These are phyloP conservation scores for Sparidentex hasta DNA, from an alignment of 2,797 vertebrate genomes.

Conservation along the genomic window DNA sequence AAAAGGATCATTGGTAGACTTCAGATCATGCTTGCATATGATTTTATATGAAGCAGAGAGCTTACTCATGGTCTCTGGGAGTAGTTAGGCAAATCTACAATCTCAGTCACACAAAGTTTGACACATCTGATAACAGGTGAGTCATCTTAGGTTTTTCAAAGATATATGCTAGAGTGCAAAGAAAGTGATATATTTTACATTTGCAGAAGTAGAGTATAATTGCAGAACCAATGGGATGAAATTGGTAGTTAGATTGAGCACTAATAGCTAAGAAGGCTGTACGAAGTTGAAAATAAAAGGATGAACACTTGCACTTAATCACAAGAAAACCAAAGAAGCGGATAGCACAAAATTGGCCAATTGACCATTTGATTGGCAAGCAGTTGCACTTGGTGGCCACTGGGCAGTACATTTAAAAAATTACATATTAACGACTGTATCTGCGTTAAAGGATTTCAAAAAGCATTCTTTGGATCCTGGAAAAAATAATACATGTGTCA, in stretches of 20 bases:
- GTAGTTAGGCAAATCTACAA: background rate
- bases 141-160: background rate
- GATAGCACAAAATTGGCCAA: background rate
- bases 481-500: background rate
- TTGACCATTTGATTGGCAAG: background rate
- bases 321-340: background rate
- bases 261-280: background rate
- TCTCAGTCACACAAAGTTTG: background rate
- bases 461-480: slow-evolving; percentile 13
- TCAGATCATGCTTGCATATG: background rate
- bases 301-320: background rate
- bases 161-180: background rate
- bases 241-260: background rate
- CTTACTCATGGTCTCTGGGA: background rate
- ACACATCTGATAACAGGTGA: background rate
- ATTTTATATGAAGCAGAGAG: background rate
- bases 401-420: background rate
- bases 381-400: background rate
- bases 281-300: slow-evolving; percentile 1
- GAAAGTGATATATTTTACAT: slow-evolving; percentile 2
- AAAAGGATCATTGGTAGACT: background rate
- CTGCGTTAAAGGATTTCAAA: background rate
- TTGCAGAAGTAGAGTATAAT: background rate
- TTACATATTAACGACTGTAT: background rate
- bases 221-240: background rate